Evolutionary conservation across 2,888 invertebrate genomes (phyloP).

Genomic region (Nymphalis urticae): DNA sequence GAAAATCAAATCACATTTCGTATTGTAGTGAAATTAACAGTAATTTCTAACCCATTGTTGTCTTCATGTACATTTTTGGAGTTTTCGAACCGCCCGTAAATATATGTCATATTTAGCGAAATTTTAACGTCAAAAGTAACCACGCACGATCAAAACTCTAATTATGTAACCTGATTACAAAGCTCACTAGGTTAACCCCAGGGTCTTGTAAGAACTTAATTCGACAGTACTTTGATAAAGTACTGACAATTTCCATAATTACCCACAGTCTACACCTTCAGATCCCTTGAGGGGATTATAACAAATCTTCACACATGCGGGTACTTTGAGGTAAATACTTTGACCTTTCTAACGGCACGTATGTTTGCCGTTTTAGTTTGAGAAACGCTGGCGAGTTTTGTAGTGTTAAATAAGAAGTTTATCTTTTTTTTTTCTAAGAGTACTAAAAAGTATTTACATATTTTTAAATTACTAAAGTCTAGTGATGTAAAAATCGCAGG

Average conservation of each 20-base stretch:
- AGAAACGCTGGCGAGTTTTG: constrained; percentile 31
- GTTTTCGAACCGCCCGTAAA: too few species aligned
- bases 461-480: too few species aligned
- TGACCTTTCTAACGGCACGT: constrained; percentile 45
- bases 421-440: not conserved
- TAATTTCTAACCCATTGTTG: too few species aligned
- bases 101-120: too few species aligned
- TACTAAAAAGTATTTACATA: too few species aligned
- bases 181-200: constrained; percentile 8
- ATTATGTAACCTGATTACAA: constrained; percentile 13
- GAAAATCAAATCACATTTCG: too few species aligned
- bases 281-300: constrained; percentile 40
- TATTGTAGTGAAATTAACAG: too few species aligned
- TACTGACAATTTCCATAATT: constrained; percentile 43
- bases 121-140: not conserved
- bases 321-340: constrained; percentile 43
- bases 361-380: constrained; percentile 42
- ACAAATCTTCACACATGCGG: constrained; percentile 42
- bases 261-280: constrained; percentile 35
- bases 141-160: not conserved
- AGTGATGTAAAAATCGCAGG: too few species aligned
- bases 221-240: constrained; percentile 32
- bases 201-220: constrained; percentile 28
- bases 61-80: too few species aligned
- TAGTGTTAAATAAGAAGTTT: constrained; percentile 16